A percentile compares a stretch with the other conserved stretches of the same genome.
Evolutionary conservation across 2,113 vertebrate genomes (phyloP).

Genomic region (Phyllostomus discolor): DNA sequence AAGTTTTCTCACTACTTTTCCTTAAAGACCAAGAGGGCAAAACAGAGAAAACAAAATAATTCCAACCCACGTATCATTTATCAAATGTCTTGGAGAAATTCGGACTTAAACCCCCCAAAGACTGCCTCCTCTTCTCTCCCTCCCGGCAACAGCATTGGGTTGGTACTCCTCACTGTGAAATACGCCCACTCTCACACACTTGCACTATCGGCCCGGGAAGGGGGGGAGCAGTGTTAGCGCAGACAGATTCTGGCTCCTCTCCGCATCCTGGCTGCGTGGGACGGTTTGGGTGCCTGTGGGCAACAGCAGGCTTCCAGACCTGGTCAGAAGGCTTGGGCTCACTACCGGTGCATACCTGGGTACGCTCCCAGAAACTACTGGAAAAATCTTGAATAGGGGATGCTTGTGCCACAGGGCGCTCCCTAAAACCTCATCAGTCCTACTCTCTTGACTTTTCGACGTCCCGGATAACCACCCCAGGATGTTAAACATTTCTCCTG

Average conservation of each 20-base stretch:
- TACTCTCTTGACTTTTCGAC: neutral
- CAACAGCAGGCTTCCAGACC: neutral
- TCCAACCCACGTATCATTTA: neutral
- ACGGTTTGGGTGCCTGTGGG: neutral
- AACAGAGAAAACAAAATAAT: constrained; percentile 15
- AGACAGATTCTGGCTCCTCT: neutral
- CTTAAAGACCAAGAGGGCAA: neutral
- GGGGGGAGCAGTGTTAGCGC: neutral
- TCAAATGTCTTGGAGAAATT: constrained; percentile 27
- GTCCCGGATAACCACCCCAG: neutral
- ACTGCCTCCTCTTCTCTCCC: neutral
- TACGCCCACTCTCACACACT: neutral
- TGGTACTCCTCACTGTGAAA: neutral
- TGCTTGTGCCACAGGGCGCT: neutral
- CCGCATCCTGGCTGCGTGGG: neutral
- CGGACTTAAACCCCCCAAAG: neutral
- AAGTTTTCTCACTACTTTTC: neutral
- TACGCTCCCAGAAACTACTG: neutral
- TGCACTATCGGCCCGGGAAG: neutral
- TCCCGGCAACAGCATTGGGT: neutral
- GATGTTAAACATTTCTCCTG: neutral
- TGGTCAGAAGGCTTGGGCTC: neutral
- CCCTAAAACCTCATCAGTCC: neutral
- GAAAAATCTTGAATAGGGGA: neutral
- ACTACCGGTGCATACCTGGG: neutral